Evolutionary conservation across 2,113 vertebrate genomes (phyloP), one percentile per base, ranked within the genome.

Genomic region (Corythornis madagascariensis): DNA sequence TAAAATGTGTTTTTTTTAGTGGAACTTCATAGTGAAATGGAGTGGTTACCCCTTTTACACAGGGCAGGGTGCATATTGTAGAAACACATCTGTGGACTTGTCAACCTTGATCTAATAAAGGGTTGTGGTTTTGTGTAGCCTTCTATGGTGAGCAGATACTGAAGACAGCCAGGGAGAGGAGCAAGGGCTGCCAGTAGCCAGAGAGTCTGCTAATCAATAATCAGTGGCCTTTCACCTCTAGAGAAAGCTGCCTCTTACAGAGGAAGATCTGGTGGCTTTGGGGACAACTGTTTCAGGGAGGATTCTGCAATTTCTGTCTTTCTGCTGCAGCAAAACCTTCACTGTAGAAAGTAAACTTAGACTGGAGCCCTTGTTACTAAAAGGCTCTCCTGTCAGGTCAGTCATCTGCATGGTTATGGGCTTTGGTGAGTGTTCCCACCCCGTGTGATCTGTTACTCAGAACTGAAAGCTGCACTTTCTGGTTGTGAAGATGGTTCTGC

Each of bases 401-500:
- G 6, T 72, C 47, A 64, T 86, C 78, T 80, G 24, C 7, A 1
- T 57, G 42, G 66, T 45, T 75, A 13, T 33, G 71, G 53, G 35
- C 77, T 92, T 75, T 70, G 72, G 25, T 66, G 13, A 72, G 48
- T 64, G 77, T 57, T 94, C 35, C 76, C 83, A 1, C 26, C 56
- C 56, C 56, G 28, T 77, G 80, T 63, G 91, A 80, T 65, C 69
- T 38, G 19, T 55, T 88, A 35, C 43, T 71, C 69, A 24, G 69
- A 86, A 65, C 76, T 88, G 83, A 90, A 88, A 90, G 79, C 83
- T 85, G 9, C 10, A 8, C 56, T 90, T 73, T 26, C 63, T 40
- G 52, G 20, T 60, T 59, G 56, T 56, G 75, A 64, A 74, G 72
- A 66, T 83, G 52, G 82, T 93, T 94, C 93, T 79, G 75, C 85